Base-by-base conservation (phyloP, 2,113 vertebrate genomes). In the Sciurus niger region DNA sequence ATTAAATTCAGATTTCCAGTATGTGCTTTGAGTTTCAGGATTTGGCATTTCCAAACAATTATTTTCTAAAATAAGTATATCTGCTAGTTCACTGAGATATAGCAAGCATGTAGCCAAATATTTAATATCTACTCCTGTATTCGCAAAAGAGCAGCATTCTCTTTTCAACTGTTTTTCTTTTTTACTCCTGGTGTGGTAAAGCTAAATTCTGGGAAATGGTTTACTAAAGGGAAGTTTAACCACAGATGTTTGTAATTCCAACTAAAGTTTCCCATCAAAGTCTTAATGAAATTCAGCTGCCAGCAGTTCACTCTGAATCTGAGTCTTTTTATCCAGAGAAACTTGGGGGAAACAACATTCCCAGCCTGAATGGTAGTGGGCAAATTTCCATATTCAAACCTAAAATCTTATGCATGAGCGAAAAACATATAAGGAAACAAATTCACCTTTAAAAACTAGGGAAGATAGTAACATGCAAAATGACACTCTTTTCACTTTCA, bases 251-350 rank as follows among this genome's bases (percentile, higher is more conserved):
- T 99, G 97, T 97, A 98, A 98, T 98, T 99, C 98, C 97, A 98
- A 96, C 98, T 98, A 98, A 96, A 98, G 98, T 98, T 98, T 99
- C 98, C 98, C 98, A 98, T 98, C 98, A 98, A 98, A 98, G 93
- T 85, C 97, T 96, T 99, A 99, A 99, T 99, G 98, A 98, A 99
- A 98, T 98, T 99, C 98, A 99, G 97, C 98, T 99, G 98, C 97
- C 97, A 97, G 97, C 95, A 97, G 76, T 92, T 95, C 0, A 91
- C 95, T 46, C 2, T 94, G 96, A 97, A 78, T 82, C 76, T 95
- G 43, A 98, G 96, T 97, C 74, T 78, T 97, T 97, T 98, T 97
- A 97, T 96, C 96, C 84, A 96, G 97, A 97, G 97, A 98, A 98
- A 97, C 77, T 95, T 98, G 84, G 84, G 97, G 90, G 11, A 95